Evolutionary conservation across 2,888 invertebrate genomes (phyloP), one percentile per base, ranked within the genome.

Genomic region (Aphodius sticticus): DNA sequence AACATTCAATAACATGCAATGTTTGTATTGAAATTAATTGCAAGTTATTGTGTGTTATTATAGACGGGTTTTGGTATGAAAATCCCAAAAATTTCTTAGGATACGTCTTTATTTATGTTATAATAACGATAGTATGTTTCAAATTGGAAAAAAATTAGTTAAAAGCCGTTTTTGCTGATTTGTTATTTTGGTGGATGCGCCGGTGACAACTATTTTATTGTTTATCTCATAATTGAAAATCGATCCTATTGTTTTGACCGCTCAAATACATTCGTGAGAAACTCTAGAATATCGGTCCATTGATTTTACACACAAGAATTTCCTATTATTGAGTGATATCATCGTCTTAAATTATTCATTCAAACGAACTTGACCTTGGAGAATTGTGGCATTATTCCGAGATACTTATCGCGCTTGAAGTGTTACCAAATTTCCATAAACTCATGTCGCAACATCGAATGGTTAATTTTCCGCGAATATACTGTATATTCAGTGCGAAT

Each of bases 341-440:
- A 53, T 12, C 53, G 9, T 53, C 53, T 12, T 7, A 53, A 53
- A 3, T 53, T 9, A 53, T 53, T 53, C 12, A 53, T 53, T 53
- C 53, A 53, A 53, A 5, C 53, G 53, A 53, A 53, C 53, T 53
- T 74, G 74, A 26, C 37, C 74, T 74, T 74, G 35, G 16, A 74
- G 37, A 9, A 6, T 6, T n/a, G 1, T 3, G 16, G 12, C 14
- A 71, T 15, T 26, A n/a, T 71, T 71, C 4, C 53, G 12, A 53
- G 53, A 53, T 53, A 53, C 12, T 7, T 53, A 53, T 53, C 53
- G 35, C 9, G n/a, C 16, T 71, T 16, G 2, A 74, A 74, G n/a
- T 74, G 35, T 74, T n/a, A 26, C n/a, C 74, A 26, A 74, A 26
- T 26, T 6, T 35, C 14, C n/a, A 16, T 74, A 74, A 74, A 74